phyloP scores from a whole-genome alignment of 1,140 invertebrate species.

The Helicoverpa armigera region DNA sequence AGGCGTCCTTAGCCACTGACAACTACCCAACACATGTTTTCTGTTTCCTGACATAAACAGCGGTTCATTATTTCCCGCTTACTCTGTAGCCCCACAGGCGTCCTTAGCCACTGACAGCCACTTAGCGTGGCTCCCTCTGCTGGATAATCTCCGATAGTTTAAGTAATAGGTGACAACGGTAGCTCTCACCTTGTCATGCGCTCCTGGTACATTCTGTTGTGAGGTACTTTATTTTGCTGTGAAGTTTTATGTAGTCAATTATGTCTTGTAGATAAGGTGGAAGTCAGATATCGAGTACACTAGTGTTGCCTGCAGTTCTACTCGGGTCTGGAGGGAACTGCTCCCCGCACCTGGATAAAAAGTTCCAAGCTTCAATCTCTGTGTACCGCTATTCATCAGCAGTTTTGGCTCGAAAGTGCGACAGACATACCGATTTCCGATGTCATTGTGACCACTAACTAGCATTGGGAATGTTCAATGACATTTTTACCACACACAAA shows the following conservation, averaged over 20 bases:
- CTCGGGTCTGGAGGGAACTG: no score
- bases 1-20: constrained; percentile 7
- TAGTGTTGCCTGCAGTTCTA: no score
- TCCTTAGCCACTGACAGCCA: constrained; percentile 19
- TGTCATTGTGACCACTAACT: no score
- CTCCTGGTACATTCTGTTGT: constrained; percentile 2
- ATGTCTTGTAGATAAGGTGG: no score
- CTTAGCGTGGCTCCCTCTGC: constrained; percentile 5
- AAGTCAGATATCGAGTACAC: no score
- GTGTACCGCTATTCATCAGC: no score
- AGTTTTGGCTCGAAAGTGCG: no score
- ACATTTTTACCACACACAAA: neutral
- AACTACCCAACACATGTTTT: neutral
- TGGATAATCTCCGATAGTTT: constrained; percentile 25
- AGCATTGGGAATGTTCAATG: neutral
- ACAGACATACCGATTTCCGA: no score
- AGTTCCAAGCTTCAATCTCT: no score
- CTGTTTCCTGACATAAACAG: neutral
- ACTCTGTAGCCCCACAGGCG: constrained; percentile 9
- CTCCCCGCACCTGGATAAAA: no score
- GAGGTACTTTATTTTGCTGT: neutral
- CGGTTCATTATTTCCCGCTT: neutral
- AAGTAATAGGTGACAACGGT: constrained; percentile 34
- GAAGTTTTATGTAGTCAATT: no score
- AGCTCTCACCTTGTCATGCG: constrained; percentile 12